Percentiles rank a stretch among this genome's conserved stretches.
Conservation (phyloP, 2,797 vertebrate species). For the Erpetoichthys calabaricus region DNA sequence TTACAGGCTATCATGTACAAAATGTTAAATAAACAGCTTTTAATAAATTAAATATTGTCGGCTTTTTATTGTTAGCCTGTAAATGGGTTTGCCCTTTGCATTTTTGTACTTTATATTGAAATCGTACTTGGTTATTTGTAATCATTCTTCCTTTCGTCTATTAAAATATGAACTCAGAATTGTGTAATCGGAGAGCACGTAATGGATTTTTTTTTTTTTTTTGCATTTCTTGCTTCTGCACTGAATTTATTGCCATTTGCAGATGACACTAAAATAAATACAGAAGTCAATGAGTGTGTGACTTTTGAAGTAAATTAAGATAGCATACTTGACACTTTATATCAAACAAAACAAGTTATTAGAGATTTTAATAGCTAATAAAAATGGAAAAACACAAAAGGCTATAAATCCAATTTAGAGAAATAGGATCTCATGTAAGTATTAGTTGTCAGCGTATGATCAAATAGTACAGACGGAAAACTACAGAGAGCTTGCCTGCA, state of each 20-base stretch:
- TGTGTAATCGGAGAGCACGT: too few species aligned
- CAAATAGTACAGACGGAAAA: constrained; percentile 67
- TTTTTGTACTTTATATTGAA: too few species aligned
- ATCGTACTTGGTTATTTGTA: too few species aligned
- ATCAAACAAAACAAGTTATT: constrained; percentile 35
- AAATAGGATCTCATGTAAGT: constrained; percentile 62
- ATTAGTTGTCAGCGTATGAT: constrained; percentile 84
- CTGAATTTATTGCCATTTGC: constrained; percentile 1
- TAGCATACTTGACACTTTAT: constrained; percentile 18
- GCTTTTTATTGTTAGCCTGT: too few species aligned
- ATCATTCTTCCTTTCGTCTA: too few species aligned
- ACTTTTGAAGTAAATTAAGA: constrained; percentile 1
- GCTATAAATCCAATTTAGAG: constrained; percentile 52
- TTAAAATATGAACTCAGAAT: too few species aligned
- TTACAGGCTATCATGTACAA: too few species aligned
- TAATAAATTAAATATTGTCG: too few species aligned
- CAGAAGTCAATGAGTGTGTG: background rate
- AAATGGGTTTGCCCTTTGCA: too few species aligned
- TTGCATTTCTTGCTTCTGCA: too few species aligned
- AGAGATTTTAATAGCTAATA: constrained; percentile 78
- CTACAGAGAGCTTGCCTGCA: constrained; percentile 65
- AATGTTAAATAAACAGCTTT: too few species aligned
- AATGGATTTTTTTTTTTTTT: too few species aligned
- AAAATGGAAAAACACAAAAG: constrained; percentile 57
- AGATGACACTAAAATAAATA: background rate